Percentiles rank a stretch among this genome's conserved stretches.
Conservation (phyloP, 2,113 vertebrate genomes). For the Oryzias melastigma region DNA sequence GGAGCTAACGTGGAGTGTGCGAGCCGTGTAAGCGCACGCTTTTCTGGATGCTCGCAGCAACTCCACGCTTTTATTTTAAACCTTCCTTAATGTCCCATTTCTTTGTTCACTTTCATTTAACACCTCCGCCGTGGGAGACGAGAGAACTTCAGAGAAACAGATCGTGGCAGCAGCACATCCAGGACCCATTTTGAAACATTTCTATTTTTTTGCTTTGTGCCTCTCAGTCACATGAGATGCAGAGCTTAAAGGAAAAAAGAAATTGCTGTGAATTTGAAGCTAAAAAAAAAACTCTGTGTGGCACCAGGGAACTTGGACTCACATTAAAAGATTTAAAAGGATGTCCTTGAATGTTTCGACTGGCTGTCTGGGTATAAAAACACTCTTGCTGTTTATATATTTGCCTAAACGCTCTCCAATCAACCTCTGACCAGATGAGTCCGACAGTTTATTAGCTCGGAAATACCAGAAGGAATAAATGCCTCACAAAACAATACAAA, state of each 20-base stretch:
- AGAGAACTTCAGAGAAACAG: constrained; percentile 49
- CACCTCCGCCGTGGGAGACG: constrained; percentile 49
- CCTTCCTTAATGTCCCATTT: constrained; percentile 39
- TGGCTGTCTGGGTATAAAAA: background rate
- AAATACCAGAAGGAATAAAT: background rate
- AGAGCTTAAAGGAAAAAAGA: constrained; percentile 25
- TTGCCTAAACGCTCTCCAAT: background rate
- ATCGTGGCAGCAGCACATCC: constrained; percentile 52
- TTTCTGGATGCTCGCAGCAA: background rate
- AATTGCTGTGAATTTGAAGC: constrained; percentile 37
- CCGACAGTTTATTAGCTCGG: background rate
- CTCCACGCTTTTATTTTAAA: too few relatives aligned
- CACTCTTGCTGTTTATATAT: background rate
- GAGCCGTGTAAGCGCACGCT: background rate
- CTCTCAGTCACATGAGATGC: constrained; percentile 37
- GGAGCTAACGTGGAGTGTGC: constrained; percentile 12
- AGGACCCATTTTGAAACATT: constrained; percentile 34
- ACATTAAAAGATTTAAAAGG: background rate
- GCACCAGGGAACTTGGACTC: background rate
- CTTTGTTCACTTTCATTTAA: constrained; percentile 39
- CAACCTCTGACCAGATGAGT: background rate
- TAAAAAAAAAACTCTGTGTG: background rate
- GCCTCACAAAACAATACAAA: background rate
- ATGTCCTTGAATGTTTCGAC: too few relatives aligned
- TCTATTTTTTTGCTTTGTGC: constrained; percentile 11